phyloP scores from a whole-genome alignment of 1,140 invertebrate genomes.

The Chrysoperla carnea region DNA sequence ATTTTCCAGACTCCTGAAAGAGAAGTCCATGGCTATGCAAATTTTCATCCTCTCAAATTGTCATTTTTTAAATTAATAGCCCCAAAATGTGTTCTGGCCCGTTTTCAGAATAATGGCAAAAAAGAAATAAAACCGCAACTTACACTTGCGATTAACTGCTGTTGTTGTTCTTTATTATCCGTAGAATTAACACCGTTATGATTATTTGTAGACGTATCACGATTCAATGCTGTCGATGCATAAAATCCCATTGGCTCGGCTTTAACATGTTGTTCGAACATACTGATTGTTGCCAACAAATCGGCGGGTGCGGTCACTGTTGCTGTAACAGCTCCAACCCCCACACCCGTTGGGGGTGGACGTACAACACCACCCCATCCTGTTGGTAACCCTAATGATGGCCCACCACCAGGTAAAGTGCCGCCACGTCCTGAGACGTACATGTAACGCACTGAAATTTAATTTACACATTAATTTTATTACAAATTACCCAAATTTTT shows the following conservation, averaged over 20 bases:
- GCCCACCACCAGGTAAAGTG: not conserved
- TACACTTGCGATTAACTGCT: constrained; percentile 10
- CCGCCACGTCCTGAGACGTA: not conserved
- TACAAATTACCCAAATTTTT: not conserved
- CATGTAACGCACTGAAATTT: not conserved
- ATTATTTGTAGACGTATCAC: constrained; percentile 22
- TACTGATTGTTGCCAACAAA: constrained; percentile 35
- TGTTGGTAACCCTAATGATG: not conserved
- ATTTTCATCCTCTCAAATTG: no score
- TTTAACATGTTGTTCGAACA: constrained; percentile 49
- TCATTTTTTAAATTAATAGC: no score
- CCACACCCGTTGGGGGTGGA: constrained; percentile 25
- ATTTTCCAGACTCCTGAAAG: not conserved
- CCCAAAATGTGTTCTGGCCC: no score
- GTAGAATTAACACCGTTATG: constrained; percentile 21
- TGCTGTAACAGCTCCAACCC: constrained; percentile 30
- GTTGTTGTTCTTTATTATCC: constrained; percentile 23
- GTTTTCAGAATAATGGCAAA: no score
- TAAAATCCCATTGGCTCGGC: constrained; percentile 44
- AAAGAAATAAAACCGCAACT: no score
- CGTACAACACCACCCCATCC: not conserved
- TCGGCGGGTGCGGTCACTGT: constrained; percentile 33
- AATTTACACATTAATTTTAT: not conserved
- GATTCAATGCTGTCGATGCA: constrained; percentile 21
- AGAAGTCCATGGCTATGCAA: no score